Evolutionary conservation across 2,888 invertebrate species (phyloP), one percentile per base, ranked within the genome.

Genomic region (Dastarcus helophoroides): DNA sequence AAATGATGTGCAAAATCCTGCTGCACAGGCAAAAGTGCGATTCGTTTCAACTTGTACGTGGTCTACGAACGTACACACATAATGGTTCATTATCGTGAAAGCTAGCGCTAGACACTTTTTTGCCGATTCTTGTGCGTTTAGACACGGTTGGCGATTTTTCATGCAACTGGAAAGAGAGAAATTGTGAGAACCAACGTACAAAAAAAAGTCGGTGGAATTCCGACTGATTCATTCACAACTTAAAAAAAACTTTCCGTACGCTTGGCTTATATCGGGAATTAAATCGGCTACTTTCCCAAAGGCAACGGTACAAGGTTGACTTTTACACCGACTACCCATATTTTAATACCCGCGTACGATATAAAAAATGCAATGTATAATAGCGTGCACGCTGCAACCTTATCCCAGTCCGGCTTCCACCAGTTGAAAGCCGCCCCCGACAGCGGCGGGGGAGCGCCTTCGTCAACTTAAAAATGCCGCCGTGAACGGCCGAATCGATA

Each of bases 401-500:
- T 17, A 7, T 17, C n/a, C n/a, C n/a, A n/a, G n/a, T n/a, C n/a
- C n/a, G n/a, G 21, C 31, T 10, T 9, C 33, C 36, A 32, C 36
- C 16, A 33, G 30, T 33, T 36, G 27, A 39, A 43, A 46, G 36
- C 45, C 46, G 46, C 46, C 47, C 56, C 51, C 46, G 32, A 35
- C 45, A 36, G 36, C 26, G 37, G 44, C 29, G 42, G 40, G 46
- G 58, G 60, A 41, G 43, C 38, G 44, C 39, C 56, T 51, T 52
- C 51, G 51, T 51, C 62, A 76, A 77, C 71, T 78, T 78, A 77
- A 78, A 78, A 79, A 78, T 78, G 76, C 77, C 77, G 77, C 77
- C 77, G 76, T 74, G 69, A 69, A 71, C 70, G 69, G 72, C 73
- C 75, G 76, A 78, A 79, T 78, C 78, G 74, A 79, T 78, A 78